Evolutionary conservation across 2,888 invertebrate genomes (phyloP).

Genomic region (Lutraria lutraria): DNA sequence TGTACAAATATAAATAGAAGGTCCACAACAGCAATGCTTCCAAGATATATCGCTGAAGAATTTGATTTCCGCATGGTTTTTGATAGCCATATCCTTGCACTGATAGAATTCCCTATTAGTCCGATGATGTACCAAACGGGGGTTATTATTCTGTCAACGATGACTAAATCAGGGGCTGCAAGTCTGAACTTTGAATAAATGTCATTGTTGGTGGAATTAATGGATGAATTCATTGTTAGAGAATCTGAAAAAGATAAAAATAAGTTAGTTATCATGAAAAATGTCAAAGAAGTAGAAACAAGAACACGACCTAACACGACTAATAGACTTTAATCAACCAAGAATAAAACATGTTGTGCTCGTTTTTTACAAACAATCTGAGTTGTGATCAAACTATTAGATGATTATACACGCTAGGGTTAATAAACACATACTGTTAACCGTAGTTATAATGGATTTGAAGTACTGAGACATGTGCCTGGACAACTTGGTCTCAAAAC

Average conservation of each 20-base stretch:
- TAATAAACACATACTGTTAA: no score
- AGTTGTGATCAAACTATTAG: not conserved
- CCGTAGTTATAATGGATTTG: no score
- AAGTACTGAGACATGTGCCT: no score
- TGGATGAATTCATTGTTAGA: not conserved
- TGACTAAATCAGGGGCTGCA: conserved; percentile 76
- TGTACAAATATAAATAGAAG: conserved; percentile 82
- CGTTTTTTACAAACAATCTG: not conserved
- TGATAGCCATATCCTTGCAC: conserved; percentile 85
- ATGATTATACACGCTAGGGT: not conserved
- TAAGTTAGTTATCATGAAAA: not conserved
- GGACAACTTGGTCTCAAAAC: no score
- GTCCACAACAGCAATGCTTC: conserved; percentile 84
- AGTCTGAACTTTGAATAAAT: conserved; percentile 57
- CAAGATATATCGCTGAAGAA: conserved; percentile 86
- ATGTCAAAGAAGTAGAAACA: not conserved
- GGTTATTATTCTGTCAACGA: conserved; percentile 83
- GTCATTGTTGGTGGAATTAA: not conserved
- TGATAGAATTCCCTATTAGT: conserved; percentile 83
- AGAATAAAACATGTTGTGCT: not conserved
- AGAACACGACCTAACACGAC: not conserved
- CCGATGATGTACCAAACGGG: conserved; percentile 85
- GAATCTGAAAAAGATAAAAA: conserved; percentile 17
- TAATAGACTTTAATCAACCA: not conserved
- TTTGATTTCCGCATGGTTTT: conserved; percentile 83